These are phyloP conservation scores for Eurytoma adleriae DNA, from an alignment of 2,888 invertebrate species.

Conservation along the genomic window DNA sequence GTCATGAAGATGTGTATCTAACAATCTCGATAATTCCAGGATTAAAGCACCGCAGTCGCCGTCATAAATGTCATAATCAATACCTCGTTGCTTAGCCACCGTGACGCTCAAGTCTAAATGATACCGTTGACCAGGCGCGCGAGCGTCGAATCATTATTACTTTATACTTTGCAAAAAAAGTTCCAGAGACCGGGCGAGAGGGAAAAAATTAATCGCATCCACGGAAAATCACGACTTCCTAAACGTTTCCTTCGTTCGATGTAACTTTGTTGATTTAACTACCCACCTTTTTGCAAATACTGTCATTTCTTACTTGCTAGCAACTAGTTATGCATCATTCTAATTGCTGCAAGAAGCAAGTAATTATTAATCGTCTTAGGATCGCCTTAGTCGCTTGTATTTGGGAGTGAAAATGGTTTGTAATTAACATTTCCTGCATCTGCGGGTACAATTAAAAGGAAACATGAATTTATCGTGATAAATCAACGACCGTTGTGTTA, in stretches of 20 bases:
- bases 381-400: too few relatives aligned
- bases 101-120: conserved; percentile 34
- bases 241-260: background rate
- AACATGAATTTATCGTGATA: too few relatives aligned
- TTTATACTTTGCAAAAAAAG: conserved; percentile 48
- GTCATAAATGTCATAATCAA: conserved; percentile 57
- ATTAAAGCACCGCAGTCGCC: conserved; percentile 40
- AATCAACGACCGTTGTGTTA: too few relatives aligned
- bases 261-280: too few relatives aligned
- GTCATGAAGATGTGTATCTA: conserved; percentile 53
- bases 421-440: too few relatives aligned
- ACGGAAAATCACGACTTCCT: conserved; percentile 30
- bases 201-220: conserved; percentile 36
- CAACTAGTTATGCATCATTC: too few relatives aligned
- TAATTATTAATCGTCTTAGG: too few relatives aligned
- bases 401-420: too few relatives aligned
- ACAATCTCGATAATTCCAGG: conserved; percentile 54
- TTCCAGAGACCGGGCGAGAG: background rate
- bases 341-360: too few relatives aligned
- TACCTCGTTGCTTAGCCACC: conserved; percentile 54
- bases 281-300: too few relatives aligned
- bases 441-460: too few relatives aligned
- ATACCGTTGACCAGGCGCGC: conserved; percentile 50
- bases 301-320: too few relatives aligned
- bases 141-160: conserved; percentile 56